Evolutionary conservation across 2,797 vertebrate genomes (phyloP), one percentile per base, ranked within the genome.

Genomic region (Silurus aristotelis): DNA sequence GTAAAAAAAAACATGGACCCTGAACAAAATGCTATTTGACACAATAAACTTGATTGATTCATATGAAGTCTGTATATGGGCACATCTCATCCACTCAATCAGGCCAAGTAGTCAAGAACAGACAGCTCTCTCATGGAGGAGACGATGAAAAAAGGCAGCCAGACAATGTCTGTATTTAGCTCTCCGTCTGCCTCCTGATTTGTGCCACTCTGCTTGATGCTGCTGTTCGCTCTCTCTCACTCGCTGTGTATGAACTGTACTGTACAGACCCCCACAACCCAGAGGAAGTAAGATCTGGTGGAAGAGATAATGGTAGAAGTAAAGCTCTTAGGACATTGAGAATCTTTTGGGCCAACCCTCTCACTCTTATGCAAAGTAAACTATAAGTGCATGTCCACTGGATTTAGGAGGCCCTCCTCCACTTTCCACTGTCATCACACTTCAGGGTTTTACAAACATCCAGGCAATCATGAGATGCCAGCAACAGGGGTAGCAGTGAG

Each of bases 101-200:
- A 85, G 80, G 75, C 60, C 68, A 76, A 87, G 70, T 64, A 83
- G 52, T 1, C 17, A 63, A 79, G 86, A 87, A 89, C 86, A 87
- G 84, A 87, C 79, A 67, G 61, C 84, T 66, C 85, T 86, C 87
- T 86, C 86, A 87, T 72, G 46, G 80, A 46, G 71, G 60, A 73
- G 77, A 80, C 78, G 31, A 58, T 86, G 76, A 27, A 73, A 84
- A 85, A 85, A 86, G 72, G 85, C 85, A 85, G 80, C 25, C 77
- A 83, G 83, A 86, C 85, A 87, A 85, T 86, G 84, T 86, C 79
- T 83, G 85, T 80, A 89, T 89, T 87, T 89, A 88, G 85, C 79
- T 70, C 82, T 64, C 55, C 31, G 68, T 80, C 80, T 78, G 82
- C 80, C 83, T 85, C 71, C 83, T 83, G 76, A 86, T 90, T 78